Evolutionary conservation across 2,113 vertebrate genomes (phyloP).

Genomic region (Furnarius figulus): DNA sequence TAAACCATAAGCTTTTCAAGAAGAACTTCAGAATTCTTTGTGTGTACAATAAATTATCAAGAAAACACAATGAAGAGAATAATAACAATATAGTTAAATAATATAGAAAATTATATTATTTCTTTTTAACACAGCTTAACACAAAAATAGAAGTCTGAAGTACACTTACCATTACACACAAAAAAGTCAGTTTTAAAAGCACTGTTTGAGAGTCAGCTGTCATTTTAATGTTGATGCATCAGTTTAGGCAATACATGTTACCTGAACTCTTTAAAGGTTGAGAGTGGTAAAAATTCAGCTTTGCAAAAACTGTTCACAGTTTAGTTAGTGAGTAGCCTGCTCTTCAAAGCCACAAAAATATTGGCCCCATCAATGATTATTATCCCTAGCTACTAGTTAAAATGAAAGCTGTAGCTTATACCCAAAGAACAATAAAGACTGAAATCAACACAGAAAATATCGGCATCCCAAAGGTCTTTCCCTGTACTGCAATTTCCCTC

Average conservation of each 20-base stretch:
- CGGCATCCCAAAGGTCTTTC: neutral
- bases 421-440: neutral
- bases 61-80: neutral
- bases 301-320: neutral
- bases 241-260: neutral
- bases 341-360: neutral
- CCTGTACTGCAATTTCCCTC: neutral
- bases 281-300: neutral
- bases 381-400: neutral
- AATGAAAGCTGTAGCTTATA: neutral
- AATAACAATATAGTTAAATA: no score
- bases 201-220: neutral
- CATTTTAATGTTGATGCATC: neutral
- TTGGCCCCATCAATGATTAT: neutral
- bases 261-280: neutral
- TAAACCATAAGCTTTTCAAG: neutral
- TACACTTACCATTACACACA: neutral
- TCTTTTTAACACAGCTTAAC: neutral
- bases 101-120: neutral
- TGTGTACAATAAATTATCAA: neutral
- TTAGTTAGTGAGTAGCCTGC: neutral
- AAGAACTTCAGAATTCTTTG: neutral
- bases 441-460: neutral
- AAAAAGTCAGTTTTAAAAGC: neutral
- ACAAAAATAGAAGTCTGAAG: neutral